Conservation (phyloP, 2,113 vertebrate genomes). For the Dipodomys ordii region DNA sequence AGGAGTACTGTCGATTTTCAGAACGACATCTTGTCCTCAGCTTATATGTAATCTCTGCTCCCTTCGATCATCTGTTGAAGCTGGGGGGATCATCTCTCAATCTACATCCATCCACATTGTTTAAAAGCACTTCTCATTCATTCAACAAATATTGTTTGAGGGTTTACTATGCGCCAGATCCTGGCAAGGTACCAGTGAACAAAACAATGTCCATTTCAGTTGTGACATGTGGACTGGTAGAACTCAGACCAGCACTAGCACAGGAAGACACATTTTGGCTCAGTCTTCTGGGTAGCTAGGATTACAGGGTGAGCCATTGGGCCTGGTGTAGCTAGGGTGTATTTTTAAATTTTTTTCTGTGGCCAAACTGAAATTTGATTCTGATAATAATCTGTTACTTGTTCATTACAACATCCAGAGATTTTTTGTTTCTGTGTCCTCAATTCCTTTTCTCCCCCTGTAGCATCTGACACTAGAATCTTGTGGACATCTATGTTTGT, state of each 20-base stretch:
- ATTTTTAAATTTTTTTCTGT: neutral
- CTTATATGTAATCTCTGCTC: constrained; percentile 13
- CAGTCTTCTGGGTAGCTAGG: neutral
- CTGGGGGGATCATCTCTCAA: neutral
- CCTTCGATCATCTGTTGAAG: neutral
- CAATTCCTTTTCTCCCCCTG: neutral
- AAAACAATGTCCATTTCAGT: constrained; percentile 36
- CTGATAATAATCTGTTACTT: neutral
- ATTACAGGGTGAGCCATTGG: too few species aligned
- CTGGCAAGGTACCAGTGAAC: neutral
- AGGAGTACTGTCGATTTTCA: constrained; percentile 29
- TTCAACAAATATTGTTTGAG: constrained; percentile 20
- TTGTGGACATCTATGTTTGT: neutral
- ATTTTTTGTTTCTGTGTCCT: neutral
- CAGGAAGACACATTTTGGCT: neutral
- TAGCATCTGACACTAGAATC: neutral
- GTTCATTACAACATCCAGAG: neutral
- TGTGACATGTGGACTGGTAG: neutral
- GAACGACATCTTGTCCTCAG: constrained; percentile 14
- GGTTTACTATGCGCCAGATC: neutral
- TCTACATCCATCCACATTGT: neutral
- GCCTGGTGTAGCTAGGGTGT: neutral
- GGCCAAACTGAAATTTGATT: neutral
- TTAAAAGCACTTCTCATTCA: neutral
- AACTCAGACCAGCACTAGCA: neutral